Percentiles rank a stretch among this genome's conserved stretches.
phyloP scores from a whole-genome alignment of 2,113 vertebrate genomes.

The Sinosuthora webbiana region DNA sequence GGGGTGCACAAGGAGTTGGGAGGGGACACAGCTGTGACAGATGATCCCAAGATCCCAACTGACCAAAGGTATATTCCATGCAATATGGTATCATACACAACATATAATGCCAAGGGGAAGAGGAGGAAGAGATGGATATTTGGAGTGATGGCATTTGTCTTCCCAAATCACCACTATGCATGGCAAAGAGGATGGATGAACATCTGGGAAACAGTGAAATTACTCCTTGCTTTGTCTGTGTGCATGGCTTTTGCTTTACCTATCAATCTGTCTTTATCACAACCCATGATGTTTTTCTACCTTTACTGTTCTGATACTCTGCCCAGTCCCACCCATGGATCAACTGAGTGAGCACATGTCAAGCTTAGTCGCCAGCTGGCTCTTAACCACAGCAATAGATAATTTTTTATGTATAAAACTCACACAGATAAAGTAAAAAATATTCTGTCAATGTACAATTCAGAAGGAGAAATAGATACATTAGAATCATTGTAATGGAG shows the following conservation, averaged over 20 bases:
- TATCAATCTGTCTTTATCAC: neutral
- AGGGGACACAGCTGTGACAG: neutral
- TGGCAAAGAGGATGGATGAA: rapidly evolving
- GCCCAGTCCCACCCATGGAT: rapidly evolving
- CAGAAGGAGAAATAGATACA: neutral
- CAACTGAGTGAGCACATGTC: neutral
- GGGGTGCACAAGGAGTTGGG: neutral
- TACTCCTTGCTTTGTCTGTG: neutral
- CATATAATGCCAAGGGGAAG: neutral
- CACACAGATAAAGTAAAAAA: neutral
- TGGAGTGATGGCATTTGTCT: neutral
- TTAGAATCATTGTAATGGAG: neutral
- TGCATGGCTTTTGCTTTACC: neutral
- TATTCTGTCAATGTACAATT: neutral
- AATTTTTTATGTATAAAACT: neutral
- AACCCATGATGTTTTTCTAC: neutral
- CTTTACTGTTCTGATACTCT: neutral
- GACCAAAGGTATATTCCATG: neutral
- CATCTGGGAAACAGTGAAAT: neutral
- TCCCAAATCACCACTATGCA: neutral
- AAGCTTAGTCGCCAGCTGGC: neutral
- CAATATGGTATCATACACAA: neutral
- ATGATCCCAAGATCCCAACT: neutral
- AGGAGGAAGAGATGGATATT: neutral
- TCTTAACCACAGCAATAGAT: neutral